A percentile compares a stretch with the other conserved stretches of the same genome.
Conservation (phyloP, 2,888 invertebrate genomes). For the Mimumesa dahlbomi region DNA sequence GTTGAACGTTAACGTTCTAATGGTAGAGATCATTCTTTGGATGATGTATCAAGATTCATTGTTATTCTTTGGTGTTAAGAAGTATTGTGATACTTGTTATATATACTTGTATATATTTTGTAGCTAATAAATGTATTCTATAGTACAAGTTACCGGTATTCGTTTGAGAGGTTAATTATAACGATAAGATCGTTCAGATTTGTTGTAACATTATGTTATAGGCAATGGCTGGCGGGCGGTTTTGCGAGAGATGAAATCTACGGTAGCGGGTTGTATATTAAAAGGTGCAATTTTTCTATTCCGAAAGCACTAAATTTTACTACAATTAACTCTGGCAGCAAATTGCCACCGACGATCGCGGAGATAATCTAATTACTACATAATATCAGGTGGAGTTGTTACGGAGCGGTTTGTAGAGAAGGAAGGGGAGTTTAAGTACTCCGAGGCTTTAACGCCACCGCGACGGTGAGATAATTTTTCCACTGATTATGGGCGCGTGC, state of each 20-base stretch:
- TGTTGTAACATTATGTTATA: constrained; percentile 9
- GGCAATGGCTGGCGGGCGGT: constrained; percentile 15
- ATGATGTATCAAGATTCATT: too few species aligned
- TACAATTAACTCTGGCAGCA: constrained; percentile 50
- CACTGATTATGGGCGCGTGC: constrained; percentile 65
- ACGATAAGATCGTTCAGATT: constrained; percentile 31
- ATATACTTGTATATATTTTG: too few species aligned
- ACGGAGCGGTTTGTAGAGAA: constrained; percentile 23
- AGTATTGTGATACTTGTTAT: too few species aligned
- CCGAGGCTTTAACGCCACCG: constrained; percentile 48
- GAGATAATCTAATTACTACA: constrained; percentile 53
- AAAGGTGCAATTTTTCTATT: constrained; percentile 44
- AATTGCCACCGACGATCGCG: constrained; percentile 44
- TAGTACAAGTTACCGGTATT: too few species aligned
- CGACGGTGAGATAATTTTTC: constrained; percentile 70
- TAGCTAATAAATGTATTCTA: too few species aligned
- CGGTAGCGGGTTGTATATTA: constrained; percentile 18
- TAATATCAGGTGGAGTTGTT: constrained; percentile 46
- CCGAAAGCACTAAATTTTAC: constrained; percentile 36
- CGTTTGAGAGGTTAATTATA: not conserved
- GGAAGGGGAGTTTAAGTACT: constrained; percentile 52
- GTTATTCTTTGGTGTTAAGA: too few species aligned
- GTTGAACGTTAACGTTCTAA: not conserved
- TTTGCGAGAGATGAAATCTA: constrained; percentile 31
- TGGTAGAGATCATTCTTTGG: not conserved